Evolutionary conservation across 2,113 vertebrate genomes (phyloP).

Genomic region (Hemibagrus wyckioides): DNA sequence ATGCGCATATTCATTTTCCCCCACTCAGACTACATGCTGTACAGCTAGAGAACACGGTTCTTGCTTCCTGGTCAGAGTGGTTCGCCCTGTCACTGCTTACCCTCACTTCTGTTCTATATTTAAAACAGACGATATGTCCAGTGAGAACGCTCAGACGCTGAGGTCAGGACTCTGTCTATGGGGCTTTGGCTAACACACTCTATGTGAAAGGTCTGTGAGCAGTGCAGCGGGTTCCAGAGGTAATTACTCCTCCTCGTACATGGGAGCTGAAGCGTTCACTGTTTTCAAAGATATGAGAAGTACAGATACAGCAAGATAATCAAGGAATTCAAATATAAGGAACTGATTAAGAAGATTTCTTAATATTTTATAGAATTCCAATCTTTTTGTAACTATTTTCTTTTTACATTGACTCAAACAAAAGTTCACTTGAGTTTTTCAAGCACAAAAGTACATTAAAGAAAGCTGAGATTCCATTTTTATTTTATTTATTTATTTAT

Average conservation of each 20-base stretch:
- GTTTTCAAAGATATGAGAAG: background rate
- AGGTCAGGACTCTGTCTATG: background rate
- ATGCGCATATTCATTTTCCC: background rate
- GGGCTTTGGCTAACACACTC: background rate
- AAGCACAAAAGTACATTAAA: background rate
- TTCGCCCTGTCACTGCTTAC: background rate
- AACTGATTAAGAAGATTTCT: background rate
- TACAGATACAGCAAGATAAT: background rate
- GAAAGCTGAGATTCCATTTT: background rate
- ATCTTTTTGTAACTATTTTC: background rate
- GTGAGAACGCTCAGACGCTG: background rate
- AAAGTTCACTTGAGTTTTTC: too few relatives aligned
- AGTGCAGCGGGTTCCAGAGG: background rate
- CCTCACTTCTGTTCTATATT: slow-evolving; percentile 7
- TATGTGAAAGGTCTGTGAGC: slow-evolving; percentile 17
- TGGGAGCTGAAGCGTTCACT: background rate
- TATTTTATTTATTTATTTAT: background rate
- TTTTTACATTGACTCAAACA: background rate
- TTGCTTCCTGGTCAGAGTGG: background rate
- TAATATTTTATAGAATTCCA: background rate
- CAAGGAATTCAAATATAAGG: background rate
- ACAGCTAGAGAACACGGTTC: background rate
- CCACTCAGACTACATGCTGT: background rate
- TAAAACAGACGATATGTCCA: background rate
- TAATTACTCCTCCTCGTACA: background rate